These are phyloP conservation scores for Malurus alboscapulatus DNA, from an alignment of 2,113 vertebrate genomes.

Conservation along the genomic window DNA sequence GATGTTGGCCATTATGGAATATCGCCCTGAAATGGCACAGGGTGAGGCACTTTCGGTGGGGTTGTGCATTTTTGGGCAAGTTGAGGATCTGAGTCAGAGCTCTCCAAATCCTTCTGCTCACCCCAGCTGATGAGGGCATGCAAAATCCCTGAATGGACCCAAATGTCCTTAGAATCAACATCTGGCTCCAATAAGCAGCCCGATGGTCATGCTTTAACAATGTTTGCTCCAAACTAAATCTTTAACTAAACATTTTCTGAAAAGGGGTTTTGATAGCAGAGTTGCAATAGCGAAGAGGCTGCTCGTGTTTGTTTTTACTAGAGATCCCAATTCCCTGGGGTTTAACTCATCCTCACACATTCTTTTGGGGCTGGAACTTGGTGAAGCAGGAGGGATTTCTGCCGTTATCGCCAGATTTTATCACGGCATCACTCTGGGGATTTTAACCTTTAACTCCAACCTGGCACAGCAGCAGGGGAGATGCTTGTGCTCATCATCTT, in stretches of 20 bases:
- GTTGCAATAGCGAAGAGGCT: slow-evolving; percentile 45
- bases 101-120: slow-evolving; percentile 67
- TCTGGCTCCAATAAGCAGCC: slow-evolving; percentile 84
- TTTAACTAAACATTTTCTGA: slow-evolving; percentile 70
- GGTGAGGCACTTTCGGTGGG: slow-evolving; percentile 32
- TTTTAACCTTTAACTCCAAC: neutral
- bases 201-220: slow-evolving; percentile 61
- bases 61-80: slow-evolving; percentile 49
- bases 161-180: slow-evolving; percentile 73
- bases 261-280: slow-evolving; percentile 52
- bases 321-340: slow-evolving; percentile 42
- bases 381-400: neutral
- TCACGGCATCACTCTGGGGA: neutral
- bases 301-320: slow-evolving; percentile 58
- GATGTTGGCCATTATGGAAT: neutral
- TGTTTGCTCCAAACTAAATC: slow-evolving; percentile 61
- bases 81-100: slow-evolving; percentile 55
- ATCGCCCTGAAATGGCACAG: neutral
- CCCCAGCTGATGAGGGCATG: slow-evolving; percentile 73
- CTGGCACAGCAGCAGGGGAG: neutral
- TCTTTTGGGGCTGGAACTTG: neutral
- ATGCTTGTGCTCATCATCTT: neutral
- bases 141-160: slow-evolving; percentile 75
- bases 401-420: neutral
- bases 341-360: slow-evolving; percentile 62